Percentiles rank a stretch among this genome's conserved stretches.
phyloP scores from a whole-genome alignment of 92 coral and sea anemone species.

The Heteractis magnifica region DNA sequence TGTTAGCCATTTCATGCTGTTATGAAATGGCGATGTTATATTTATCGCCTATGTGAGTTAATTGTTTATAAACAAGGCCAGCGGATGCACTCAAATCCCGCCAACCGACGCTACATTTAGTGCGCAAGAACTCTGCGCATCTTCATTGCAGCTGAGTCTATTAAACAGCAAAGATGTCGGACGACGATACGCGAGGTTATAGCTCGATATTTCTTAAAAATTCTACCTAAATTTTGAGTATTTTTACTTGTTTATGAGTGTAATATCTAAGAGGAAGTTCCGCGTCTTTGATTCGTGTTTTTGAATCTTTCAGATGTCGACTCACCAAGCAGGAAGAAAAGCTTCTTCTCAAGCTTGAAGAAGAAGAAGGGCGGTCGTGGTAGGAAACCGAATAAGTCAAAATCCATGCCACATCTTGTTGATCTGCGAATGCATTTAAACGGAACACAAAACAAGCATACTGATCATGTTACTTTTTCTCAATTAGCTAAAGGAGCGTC shows the following conservation, averaged over 20 bases:
- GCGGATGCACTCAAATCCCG: conserved; percentile 54
- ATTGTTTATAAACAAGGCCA: conserved; percentile 48
- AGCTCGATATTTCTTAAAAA: conserved; percentile 38
- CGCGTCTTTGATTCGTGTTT: conserved; percentile 7
- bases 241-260: neutral
- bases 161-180: conserved; percentile 87
- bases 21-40: conserved; percentile 6
- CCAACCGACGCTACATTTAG: conserved; percentile 72
- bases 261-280: conserved; percentile 1
- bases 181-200: conserved; percentile 92
- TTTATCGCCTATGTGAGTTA: conserved; percentile 26
- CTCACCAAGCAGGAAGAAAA: conserved; percentile 72
- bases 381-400: conserved; percentile 80
- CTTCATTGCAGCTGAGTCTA: conserved; percentile 50
- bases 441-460: conserved; percentile 60
- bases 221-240: neutral
- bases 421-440: conserved; percentile 49
- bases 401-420: conserved; percentile 88
- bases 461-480: conserved; percentile 83
- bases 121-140: conserved; percentile 92
- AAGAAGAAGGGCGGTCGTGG: conserved; percentile 92
- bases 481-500: conserved; percentile 84
- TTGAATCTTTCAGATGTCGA: conserved; percentile 54
- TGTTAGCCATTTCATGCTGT: neutral
- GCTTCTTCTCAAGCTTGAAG: conserved; percentile 86